Conservation (phyloP, 2,113 vertebrate genomes). For the Psilopsiagon aurifrons region DNA sequence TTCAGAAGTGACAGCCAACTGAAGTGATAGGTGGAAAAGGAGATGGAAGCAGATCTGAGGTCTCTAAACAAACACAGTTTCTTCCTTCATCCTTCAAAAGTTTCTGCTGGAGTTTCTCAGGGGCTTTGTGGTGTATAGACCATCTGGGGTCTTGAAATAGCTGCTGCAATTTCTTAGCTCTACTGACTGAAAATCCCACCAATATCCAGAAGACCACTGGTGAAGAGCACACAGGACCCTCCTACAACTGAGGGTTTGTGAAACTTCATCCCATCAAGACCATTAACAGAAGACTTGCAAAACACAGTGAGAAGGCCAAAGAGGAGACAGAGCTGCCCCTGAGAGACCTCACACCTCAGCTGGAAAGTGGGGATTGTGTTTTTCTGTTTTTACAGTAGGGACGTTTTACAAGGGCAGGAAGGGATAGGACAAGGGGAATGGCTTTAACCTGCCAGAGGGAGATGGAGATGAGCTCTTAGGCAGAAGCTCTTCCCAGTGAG, state of each 20-base stretch:
- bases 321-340: background rate
- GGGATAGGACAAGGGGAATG: background rate
- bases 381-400: background rate
- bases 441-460: background rate
- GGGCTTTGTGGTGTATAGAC: background rate
- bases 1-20: background rate
- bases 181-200: background rate
- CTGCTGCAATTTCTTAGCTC: background rate
- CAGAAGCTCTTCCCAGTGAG: background rate
- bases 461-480: background rate
- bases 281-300: rapidly evolving
- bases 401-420: background rate
- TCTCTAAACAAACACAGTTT: background rate
- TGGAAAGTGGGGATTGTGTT: background rate
- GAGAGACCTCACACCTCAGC: background rate
- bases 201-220: background rate
- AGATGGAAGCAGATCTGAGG: background rate
- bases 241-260: background rate
- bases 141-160: background rate
- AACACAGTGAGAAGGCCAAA: background rate
- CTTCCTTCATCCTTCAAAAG: background rate
- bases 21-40: background rate
- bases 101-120: background rate
- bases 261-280: background rate
- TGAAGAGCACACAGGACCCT: background rate